Percentiles rank a stretch among this genome's conserved stretches.
phyloP scores from a whole-genome alignment of 2,888 invertebrate genomes.

The Halocaridina rubra region DNA sequence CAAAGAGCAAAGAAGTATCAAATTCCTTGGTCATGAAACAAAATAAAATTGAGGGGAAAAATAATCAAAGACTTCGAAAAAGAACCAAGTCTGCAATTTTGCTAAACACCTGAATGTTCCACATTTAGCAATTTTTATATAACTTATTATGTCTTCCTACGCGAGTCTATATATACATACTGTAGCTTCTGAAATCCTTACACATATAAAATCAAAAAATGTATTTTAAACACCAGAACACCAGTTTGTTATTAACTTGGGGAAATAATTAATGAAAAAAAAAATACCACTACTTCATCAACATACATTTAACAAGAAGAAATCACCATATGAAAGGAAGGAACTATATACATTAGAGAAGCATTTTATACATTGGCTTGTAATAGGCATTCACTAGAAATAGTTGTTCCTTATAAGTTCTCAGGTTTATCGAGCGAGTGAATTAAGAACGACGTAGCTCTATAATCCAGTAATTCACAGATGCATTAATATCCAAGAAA shows the following conservation, averaged over 20 bases:
- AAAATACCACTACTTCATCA: conserved; percentile 53
- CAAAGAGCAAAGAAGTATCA: conserved; percentile 21
- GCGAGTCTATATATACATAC: conserved; percentile 57
- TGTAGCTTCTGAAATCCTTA: conserved; percentile 37
- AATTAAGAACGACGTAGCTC: no score
- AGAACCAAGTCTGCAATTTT: no score
- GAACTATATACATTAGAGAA: conserved; percentile 51
- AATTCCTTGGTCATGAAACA: conserved; percentile 13
- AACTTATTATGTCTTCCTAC: conserved; percentile 43
- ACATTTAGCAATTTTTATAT: not conserved
- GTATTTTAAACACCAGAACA: conserved; percentile 44
- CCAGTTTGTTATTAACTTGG: conserved; percentile 46
- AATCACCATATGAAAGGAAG: conserved; percentile 35
- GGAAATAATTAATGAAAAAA: conserved; percentile 48
- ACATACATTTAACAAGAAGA: conserved; percentile 38
- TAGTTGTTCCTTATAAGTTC: no score
- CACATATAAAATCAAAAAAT: conserved; percentile 29
- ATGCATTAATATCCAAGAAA: no score
- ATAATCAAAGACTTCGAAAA: no score
- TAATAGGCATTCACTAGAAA: no score
- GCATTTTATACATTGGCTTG: not conserved
- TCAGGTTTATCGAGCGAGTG: no score
- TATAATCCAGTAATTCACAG: no score
- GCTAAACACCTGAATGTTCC: no score
- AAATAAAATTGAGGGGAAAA: not conserved